phyloP scores from a whole-genome alignment of 2,797 vertebrate species.

The Chrosomus eos region DNA sequence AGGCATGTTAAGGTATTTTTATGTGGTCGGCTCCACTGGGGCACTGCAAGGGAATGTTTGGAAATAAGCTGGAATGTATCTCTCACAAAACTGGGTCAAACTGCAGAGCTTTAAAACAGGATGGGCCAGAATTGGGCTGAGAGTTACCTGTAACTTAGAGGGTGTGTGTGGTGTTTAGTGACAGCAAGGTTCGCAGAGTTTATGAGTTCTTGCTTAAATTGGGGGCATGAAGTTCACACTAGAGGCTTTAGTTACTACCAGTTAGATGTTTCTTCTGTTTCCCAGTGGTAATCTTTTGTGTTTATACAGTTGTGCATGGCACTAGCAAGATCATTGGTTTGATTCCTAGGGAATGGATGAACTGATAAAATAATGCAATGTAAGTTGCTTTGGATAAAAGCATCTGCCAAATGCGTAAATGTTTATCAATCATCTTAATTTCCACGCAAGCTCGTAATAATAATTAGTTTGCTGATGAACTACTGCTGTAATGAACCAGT shows the following conservation, averaged over 20 bases:
- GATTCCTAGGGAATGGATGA: neutral
- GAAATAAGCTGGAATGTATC: slow-evolving; percentile 4
- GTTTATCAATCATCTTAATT: neutral
- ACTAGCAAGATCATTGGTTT: neutral
- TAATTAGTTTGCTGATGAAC: neutral
- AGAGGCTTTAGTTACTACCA: neutral
- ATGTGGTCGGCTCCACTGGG: neutral
- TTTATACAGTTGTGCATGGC: neutral
- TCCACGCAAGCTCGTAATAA: neutral
- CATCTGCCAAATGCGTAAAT: neutral
- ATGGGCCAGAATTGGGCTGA: neutral
- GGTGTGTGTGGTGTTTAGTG: neutral
- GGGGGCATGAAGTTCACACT: neutral
- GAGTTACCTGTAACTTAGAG: neutral
- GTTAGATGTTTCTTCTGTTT: neutral
- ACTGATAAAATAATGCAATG: neutral
- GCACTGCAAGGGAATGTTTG: slow-evolving; percentile 17
- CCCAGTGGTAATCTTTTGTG: neutral
- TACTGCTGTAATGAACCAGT: neutral
- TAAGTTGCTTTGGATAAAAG: neutral
- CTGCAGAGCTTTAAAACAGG: neutral
- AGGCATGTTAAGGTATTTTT: neutral
- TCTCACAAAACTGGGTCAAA: slow-evolving; percentile 25
- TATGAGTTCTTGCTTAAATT: neutral
- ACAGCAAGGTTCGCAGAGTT: neutral